A percentile compares a stretch with the other conserved stretches of the same genome.
These are phyloP conservation scores for Caenorhabditis sulstoni DNA, from an alignment of 2,888 invertebrate species.

Conservation along the genomic window DNA sequence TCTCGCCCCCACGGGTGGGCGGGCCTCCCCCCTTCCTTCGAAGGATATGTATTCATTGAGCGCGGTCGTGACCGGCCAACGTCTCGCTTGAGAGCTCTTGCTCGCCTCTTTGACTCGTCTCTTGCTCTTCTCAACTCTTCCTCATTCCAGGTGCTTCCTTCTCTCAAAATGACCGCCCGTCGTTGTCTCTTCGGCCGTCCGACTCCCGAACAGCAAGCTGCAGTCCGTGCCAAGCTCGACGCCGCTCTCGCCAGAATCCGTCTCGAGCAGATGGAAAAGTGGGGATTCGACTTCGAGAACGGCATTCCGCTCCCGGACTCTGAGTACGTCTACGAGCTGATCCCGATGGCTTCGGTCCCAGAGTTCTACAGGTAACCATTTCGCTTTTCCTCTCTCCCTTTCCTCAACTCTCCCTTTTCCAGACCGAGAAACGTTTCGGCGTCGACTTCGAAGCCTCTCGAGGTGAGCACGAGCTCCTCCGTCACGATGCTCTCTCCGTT, in stretches of 20 bases:
- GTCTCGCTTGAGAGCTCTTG: constrained; percentile 38
- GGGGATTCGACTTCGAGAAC: constrained; percentile 62
- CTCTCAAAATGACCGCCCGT: constrained; percentile 30
- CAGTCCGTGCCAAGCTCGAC: constrained; percentile 39
- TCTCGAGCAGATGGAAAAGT: constrained; percentile 45
- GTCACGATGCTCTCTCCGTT: constrained; percentile 27
- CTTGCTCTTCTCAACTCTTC: constrained; percentile 1
- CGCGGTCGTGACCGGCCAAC: constrained; percentile 26
- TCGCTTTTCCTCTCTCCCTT: neutral
- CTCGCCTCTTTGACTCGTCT: neutral
- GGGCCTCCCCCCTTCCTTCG: constrained; percentile 27
- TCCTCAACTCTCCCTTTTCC: constrained; percentile 3
- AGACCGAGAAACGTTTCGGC: constrained; percentile 23
- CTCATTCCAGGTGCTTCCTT: constrained; percentile 19
- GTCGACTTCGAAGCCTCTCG: constrained; percentile 18
- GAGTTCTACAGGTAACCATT: constrained; percentile 48
- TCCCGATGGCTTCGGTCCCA: constrained; percentile 35
- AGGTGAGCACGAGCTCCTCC: constrained; percentile 4
- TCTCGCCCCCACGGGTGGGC: constrained; percentile 33
- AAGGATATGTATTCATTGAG: constrained; percentile 48
- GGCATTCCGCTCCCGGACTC: constrained; percentile 46
- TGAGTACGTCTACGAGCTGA: constrained; percentile 25
- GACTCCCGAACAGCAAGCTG: constrained; percentile 30
- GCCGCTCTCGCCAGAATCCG: constrained; percentile 23
- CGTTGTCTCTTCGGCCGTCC: constrained; percentile 59